Conservation (phyloP, 2,797 vertebrate genomes). For the Protosalanx chinensis region DNA sequence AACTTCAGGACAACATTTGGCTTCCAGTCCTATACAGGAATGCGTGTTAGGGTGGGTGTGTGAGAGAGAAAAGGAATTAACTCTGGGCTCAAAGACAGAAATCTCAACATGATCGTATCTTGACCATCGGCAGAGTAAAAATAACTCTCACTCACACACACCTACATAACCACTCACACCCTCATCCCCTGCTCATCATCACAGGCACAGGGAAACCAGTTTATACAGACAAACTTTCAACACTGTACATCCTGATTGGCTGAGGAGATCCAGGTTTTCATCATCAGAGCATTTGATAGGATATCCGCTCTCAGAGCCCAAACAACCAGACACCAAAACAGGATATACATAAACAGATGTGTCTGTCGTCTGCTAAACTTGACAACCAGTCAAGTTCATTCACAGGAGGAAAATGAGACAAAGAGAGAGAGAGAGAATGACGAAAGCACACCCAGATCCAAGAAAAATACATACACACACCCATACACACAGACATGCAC, state of each 20-base stretch:
- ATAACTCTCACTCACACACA: constrained; percentile 53
- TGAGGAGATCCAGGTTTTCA: constrained; percentile 46
- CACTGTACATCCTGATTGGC: constrained; percentile 61
- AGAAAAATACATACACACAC: not conserved
- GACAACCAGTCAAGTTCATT: constrained; percentile 12
- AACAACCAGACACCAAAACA: constrained; percentile 43
- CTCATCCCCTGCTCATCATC: constrained; percentile 41
- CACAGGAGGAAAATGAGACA: not conserved
- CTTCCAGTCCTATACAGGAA: constrained; percentile 20
- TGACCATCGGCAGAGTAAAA: constrained; percentile 70
- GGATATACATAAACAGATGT: constrained; percentile 51
- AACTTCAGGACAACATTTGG: constrained; percentile 28
- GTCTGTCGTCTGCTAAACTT: constrained; percentile 33
- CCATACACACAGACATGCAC: not conserved
- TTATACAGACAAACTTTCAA: constrained; percentile 59
- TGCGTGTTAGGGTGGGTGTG: constrained; percentile 8
- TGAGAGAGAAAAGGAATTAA: constrained; percentile 50
- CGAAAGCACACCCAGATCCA: not conserved
- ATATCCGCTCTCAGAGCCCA: constrained; percentile 62
- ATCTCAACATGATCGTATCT: constrained; percentile 66
- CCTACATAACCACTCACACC: constrained; percentile 8
- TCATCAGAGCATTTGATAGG: constrained; percentile 50
- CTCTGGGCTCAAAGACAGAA: constrained; percentile 53
- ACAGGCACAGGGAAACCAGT: constrained; percentile 55
- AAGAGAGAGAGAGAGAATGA: too few relatives aligned